Conservation (phyloP, 2,888 invertebrate genomes). For the Eupeodes latifasciatus region DNA sequence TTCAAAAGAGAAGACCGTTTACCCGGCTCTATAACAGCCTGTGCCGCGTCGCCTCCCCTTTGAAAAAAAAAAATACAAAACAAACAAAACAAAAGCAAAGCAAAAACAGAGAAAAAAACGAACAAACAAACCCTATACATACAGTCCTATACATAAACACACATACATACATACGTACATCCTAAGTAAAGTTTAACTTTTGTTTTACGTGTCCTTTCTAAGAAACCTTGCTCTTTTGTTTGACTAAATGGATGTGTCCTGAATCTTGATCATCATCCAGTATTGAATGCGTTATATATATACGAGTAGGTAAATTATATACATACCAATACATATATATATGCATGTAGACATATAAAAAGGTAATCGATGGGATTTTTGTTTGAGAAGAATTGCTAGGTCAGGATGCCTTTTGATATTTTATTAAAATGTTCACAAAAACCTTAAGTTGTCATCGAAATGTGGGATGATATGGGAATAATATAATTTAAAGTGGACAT, state of each 20-base stretch:
- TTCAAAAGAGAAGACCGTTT: constrained; percentile 19
- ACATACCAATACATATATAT: not conserved
- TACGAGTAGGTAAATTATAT: not conserved
- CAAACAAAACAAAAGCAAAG: not conserved
- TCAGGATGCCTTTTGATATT: constrained; percentile 56
- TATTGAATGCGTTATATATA: not conserved
- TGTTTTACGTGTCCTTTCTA: constrained; percentile 53
- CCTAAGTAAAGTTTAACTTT: constrained; percentile 66
- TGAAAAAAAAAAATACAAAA: not conserved
- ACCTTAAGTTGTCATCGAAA: constrained; percentile 45
- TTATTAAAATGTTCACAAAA: constrained; percentile 63
- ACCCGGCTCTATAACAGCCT: not conserved
- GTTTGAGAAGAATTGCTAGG: constrained; percentile 7
- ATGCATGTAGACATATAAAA: not conserved
- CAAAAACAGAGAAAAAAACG: not conserved
- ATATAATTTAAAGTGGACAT: not conserved
- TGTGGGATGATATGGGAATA: constrained; percentile 34
- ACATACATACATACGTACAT: no score
- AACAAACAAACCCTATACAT: not conserved
- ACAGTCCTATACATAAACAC: no score
- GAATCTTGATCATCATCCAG: constrained; percentile 61
- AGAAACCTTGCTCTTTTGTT: constrained; percentile 16
- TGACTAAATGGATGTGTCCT: constrained; percentile 57
- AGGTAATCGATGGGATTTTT: constrained; percentile 39
- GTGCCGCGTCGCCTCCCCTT: not conserved